Evolutionary conservation across 2,888 invertebrate species (phyloP).

Genomic region (Parnassius smintheus): DNA sequence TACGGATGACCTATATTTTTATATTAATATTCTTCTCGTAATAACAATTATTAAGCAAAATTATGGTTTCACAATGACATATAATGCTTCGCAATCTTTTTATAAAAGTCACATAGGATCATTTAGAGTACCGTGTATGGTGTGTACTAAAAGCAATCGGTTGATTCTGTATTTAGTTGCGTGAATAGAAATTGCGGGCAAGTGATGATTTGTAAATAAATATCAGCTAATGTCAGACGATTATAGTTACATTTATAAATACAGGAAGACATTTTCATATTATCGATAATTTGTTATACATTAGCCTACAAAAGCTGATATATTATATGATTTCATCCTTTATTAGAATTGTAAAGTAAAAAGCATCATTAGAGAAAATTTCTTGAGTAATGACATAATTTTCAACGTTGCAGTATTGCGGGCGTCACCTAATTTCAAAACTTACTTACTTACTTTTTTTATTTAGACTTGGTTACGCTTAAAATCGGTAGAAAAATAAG

Average conservation of each 20-base stretch:
- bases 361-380: constrained; percentile 29
- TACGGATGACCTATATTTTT: too few species aligned
- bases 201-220: constrained; percentile 12
- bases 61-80: not conserved
- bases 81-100: not conserved
- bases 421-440: constrained; percentile 12
- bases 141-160: not conserved
- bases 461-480: constrained; percentile 10
- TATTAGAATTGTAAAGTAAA: constrained; percentile 23
- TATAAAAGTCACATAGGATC: not conserved
- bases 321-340: constrained; percentile 25
- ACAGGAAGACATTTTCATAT: constrained; percentile 22
- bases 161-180: not conserved
- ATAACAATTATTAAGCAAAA: too few species aligned
- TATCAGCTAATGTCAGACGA: not conserved
- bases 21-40: too few species aligned
- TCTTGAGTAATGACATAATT: constrained; percentile 5
- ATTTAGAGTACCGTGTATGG: not conserved
- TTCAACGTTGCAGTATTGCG: constrained; percentile 8
- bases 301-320: constrained; percentile 30
- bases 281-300: constrained; percentile 23
- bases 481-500: not conserved
- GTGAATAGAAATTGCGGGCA: not conserved
- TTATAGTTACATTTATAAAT: constrained; percentile 3
- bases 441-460: constrained; percentile 1